phyloP scores from a whole-genome alignment of 2,113 vertebrate genomes.

The Agelaius tricolor region DNA sequence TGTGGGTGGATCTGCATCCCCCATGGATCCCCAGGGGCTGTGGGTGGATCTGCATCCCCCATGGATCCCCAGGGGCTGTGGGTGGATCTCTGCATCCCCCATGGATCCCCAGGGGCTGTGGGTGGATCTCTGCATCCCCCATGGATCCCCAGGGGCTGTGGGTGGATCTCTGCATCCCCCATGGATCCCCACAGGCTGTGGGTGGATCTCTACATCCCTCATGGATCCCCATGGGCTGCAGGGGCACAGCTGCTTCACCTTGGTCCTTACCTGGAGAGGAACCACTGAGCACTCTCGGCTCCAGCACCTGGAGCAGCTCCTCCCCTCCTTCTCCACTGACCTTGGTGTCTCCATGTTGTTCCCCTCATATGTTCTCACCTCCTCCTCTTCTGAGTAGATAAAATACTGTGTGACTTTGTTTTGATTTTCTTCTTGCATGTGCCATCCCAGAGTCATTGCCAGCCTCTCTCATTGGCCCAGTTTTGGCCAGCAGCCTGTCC shows the following conservation, averaged over 20 bases:
- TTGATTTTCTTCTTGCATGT: neutral
- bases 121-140: neutral
- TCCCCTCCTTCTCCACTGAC: neutral
- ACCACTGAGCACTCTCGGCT: neutral
- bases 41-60: neutral
- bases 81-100: neutral
- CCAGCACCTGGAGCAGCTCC: fast-evolving
- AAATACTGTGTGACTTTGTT: neutral
- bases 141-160: neutral
- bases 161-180: neutral
- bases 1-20: neutral
- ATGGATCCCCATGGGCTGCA: neutral
- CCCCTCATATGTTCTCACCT: neutral
- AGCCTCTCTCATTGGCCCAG: neutral
- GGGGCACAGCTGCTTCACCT: neutral
- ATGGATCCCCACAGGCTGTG: neutral
- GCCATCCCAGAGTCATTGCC: neutral
- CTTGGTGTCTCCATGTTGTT: neutral
- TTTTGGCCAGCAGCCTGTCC: neutral
- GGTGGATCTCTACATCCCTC: neutral
- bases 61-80: neutral
- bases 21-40: neutral
- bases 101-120: neutral
- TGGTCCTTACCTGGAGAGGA: neutral
- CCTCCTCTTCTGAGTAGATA: neutral